These are phyloP conservation scores for Pterocles orientalis DNA, from an alignment of 2,113 vertebrate genomes.

Conservation along the genomic window DNA sequence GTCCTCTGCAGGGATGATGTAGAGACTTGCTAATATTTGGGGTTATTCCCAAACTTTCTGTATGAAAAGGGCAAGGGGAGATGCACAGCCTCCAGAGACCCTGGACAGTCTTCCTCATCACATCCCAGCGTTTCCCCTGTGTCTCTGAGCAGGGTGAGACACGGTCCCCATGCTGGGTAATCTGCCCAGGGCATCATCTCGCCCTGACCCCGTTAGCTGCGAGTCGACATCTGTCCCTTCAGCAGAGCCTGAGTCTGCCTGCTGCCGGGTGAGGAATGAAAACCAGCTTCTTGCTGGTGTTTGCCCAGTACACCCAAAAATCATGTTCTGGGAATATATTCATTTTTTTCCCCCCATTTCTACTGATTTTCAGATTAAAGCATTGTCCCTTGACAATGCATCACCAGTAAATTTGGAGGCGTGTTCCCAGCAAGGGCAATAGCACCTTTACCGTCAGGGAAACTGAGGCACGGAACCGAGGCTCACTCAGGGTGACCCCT, in stretches of 20 bases:
- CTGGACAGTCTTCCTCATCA: neutral
- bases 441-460: neutral
- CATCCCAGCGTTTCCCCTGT: neutral
- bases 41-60: neutral
- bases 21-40: fast-evolving
- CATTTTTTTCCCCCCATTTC: neutral
- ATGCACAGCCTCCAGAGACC: neutral
- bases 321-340: neutral
- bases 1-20: neutral
- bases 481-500: neutral
- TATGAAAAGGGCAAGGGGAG: neutral
- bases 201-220: neutral
- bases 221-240: neutral
- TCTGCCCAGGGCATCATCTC: neutral
- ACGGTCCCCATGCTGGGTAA: fast-evolving
- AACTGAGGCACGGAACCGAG: neutral
- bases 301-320: neutral
- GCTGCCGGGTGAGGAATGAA: neutral
- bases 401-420: neutral
- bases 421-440: neutral
- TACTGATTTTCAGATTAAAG: neutral
- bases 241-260: neutral
- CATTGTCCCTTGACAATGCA: too few species aligned
- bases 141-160: fast-evolving
- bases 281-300: neutral